phyloP scores from a whole-genome alignment of 2,888 invertebrate species.

The Nemapogon koenigi region DNA sequence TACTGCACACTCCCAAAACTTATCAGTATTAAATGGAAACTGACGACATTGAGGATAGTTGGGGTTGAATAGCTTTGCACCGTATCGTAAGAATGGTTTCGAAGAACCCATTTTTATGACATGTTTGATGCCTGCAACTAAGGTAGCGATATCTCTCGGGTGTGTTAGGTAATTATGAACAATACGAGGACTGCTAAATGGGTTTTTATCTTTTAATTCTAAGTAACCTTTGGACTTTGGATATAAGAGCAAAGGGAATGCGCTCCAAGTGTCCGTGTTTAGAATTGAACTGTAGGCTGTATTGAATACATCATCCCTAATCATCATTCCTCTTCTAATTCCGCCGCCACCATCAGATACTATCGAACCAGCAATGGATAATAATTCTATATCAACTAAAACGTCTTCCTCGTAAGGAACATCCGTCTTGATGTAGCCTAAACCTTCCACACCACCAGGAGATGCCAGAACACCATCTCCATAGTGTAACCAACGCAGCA shows the following conservation, averaged over 20 bases:
- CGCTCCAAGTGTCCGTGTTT: slow-evolving; percentile 48
- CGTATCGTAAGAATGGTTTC: slow-evolving; percentile 50
- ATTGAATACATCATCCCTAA: slow-evolving; percentile 49
- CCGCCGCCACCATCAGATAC: slow-evolving; percentile 48
- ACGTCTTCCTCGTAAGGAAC: slow-evolving; percentile 43
- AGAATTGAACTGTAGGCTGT: slow-evolving; percentile 47
- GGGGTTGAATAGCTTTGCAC: slow-evolving; percentile 40
- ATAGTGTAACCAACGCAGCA: slow-evolving; percentile 17
- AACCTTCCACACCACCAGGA: slow-evolving; percentile 63
- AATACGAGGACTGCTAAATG: slow-evolving; percentile 69
- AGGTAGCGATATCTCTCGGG: slow-evolving; percentile 50
- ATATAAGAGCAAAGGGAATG: slow-evolving; percentile 67
- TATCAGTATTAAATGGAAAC: slow-evolving; percentile 44
- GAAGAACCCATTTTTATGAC: slow-evolving; percentile 49
- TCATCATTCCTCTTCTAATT: slow-evolving; percentile 41
- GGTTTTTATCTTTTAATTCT: slow-evolving; percentile 68
- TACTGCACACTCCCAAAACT: slow-evolving; percentile 67
- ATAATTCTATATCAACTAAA: slow-evolving; percentile 61
- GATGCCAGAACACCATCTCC: slow-evolving; percentile 41
- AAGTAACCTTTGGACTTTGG: slow-evolving; percentile 70
- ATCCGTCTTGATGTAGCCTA: slow-evolving; percentile 56
- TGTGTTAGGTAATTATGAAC: slow-evolving; percentile 75
- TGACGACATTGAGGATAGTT: slow-evolving; percentile 47
- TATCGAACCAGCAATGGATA: slow-evolving; percentile 57
- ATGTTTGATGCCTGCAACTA: slow-evolving; percentile 59